Base-by-base conservation (phyloP, 2,888 invertebrate species). In the Mythimna albipuncta region DNA sequence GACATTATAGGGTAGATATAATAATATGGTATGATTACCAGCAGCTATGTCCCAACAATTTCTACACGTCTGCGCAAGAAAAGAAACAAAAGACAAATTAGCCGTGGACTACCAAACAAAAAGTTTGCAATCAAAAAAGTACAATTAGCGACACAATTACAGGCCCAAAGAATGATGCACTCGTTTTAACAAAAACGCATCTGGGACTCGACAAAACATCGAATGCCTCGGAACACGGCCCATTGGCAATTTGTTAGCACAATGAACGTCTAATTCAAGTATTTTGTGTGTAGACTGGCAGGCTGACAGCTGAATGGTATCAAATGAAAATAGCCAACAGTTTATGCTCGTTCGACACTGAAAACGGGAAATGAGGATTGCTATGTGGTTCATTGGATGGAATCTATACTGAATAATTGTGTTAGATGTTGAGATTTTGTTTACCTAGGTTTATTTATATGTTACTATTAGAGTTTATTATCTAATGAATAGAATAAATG, bases 221-320 rank as follows among this genome's bases (percentile, higher is more conserved):
- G 72, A 66, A 81, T 83, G 74, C 81, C 75, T 38, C 38, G n/a
- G 59, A 79, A 75, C 70, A 72, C 78, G 72, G 67, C 82, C 76
- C 86, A 86, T 83, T 88, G 75, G 79, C 85, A 83, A 88, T 88
- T 88, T 83, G 87, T 83, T 80, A 67, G 73, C 86, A 89, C 89
- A 90, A 89, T 90, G 84, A 80, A 75, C 78, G 71, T 86, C 82
- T 87, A 87, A 90, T 89, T 87, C 85, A 83, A 83, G 72, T 75
- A 83, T 85, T 84, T 81, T 81, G 79, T 79, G 82, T 81, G 70
- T 59, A 73, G 64, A 74, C 68, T 81, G 76, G 52, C 64, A 32
- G 70, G 26, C 67, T 72, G 80, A 79, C 85, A 81, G 74, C 69
- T 86, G 87, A 86, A 88, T 87, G 79, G 78, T 38, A 70, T 74